Percentiles rank a stretch among this genome's conserved stretches.
phyloP scores from a whole-genome alignment of 2,888 invertebrate genomes.

The Cantharis nigra region DNA sequence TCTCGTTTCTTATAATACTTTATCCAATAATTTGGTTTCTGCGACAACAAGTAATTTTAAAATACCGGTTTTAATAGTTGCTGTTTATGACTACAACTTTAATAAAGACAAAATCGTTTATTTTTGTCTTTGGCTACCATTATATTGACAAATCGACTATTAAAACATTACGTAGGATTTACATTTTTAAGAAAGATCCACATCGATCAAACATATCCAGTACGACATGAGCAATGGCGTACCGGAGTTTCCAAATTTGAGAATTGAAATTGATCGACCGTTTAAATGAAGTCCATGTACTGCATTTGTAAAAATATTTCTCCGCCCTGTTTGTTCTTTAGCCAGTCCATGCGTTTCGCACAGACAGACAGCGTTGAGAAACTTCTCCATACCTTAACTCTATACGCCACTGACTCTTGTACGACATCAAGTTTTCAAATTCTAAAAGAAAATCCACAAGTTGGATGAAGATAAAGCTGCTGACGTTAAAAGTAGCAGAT shows the following conservation, averaged over 20 bases:
- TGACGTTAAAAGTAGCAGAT: conserved; percentile 1
- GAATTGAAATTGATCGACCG: too few relatives aligned
- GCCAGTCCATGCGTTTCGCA: too few relatives aligned
- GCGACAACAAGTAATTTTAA: conserved; percentile 1
- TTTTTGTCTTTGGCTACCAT: background rate
- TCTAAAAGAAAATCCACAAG: background rate
- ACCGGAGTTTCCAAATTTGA: background rate
- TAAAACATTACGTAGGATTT: background rate
- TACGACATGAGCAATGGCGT: background rate
- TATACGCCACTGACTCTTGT: background rate
- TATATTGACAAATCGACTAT: background rate
- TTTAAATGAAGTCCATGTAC: too few relatives aligned
- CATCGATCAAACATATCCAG: background rate
- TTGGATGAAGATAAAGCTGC: background rate
- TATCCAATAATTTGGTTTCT: background rate
- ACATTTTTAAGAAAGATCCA: background rate
- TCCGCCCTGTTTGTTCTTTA: too few relatives aligned
- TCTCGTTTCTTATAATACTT: background rate
- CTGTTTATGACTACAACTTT: background rate
- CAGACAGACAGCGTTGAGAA: background rate
- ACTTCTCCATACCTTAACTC: background rate
- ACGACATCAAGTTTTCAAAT: background rate
- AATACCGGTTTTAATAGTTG: conserved; percentile 3
- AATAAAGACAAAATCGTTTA: background rate
- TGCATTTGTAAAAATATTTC: too few relatives aligned